These are phyloP conservation scores for Lepidochitona cinerea DNA, from an alignment of 2,888 invertebrate genomes.

Conservation along the genomic window DNA sequence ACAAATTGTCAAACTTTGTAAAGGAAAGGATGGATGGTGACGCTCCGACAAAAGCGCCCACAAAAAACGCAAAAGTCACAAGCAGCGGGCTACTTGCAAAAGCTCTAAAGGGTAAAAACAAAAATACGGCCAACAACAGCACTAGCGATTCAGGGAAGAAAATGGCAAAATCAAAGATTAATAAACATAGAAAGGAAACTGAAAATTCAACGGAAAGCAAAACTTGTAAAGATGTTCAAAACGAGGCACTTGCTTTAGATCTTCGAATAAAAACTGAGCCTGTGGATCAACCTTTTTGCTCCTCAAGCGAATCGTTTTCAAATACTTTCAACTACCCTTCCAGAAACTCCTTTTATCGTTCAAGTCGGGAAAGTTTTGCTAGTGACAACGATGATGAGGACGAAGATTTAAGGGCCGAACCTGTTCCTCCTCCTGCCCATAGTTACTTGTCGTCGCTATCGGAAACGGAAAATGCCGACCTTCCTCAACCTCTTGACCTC, in stretches of 20 bases:
- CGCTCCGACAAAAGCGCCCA: no score
- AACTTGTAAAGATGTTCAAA: no score
- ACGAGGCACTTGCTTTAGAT: not conserved
- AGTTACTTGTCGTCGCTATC: not conserved
- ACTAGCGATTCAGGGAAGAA: not conserved
- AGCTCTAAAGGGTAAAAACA: no score
- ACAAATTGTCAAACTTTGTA: not conserved
- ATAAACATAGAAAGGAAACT: no score
- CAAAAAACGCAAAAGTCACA: no score
- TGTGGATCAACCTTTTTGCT: not conserved
- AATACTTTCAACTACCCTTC: no score
- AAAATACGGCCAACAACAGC: no score
- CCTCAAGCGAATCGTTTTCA: no score
- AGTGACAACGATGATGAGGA: not conserved
- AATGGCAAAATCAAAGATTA: not conserved
- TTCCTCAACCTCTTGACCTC: conserved; percentile 2
- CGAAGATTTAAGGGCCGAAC: not conserved
- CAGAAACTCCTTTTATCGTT: not conserved
- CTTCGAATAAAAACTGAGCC: not conserved
- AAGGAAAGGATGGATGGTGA: not conserved
- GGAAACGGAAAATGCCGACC: not conserved
- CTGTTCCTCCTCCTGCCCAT: not conserved
- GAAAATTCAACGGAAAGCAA: no score
- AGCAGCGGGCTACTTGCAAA: no score
- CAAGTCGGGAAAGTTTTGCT: not conserved